Evolutionary conservation across 2,888 invertebrate genomes (phyloP).

Genomic region (Odiellus spinosus): DNA sequence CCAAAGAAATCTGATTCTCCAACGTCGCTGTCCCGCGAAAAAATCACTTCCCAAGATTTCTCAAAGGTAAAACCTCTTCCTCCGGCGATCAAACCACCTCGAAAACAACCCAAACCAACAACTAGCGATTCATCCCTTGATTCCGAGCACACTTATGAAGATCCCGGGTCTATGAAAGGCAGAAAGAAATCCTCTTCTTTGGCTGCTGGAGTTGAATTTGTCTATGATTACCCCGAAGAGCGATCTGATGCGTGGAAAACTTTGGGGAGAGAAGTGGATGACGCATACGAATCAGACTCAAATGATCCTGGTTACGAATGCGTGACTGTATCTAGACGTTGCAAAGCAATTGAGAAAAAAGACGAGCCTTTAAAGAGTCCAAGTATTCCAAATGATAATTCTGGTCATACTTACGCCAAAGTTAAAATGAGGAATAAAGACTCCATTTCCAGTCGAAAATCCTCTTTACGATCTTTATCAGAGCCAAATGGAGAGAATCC

Average conservation of each 20-base stretch:
- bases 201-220: background rate
- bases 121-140: background rate
- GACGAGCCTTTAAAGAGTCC: background rate
- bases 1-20: background rate
- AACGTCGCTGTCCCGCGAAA: background rate
- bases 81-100: conserved; percentile 13
- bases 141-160: background rate
- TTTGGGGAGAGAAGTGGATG: background rate
- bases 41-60: background rate
- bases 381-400: background rate
- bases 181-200: background rate
- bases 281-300: background rate
- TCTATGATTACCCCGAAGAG: conserved; percentile 3
- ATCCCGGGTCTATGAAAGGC: background rate
- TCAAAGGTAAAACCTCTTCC: conserved; percentile 1
- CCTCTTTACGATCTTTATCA: too few relatives aligned
- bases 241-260: background rate
- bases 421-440: too few relatives aligned
- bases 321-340: background rate
- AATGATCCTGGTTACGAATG: conserved; percentile 3
- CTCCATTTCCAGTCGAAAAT: too few relatives aligned
- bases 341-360: background rate
- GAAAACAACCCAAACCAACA: conserved; percentile 6
- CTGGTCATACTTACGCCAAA: too few relatives aligned
- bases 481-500: background rate